Evolutionary conservation across 2,797 vertebrate species (phyloP), one percentile per base, ranked within the genome.

Genomic region (Sebastes trivittatus): DNA sequence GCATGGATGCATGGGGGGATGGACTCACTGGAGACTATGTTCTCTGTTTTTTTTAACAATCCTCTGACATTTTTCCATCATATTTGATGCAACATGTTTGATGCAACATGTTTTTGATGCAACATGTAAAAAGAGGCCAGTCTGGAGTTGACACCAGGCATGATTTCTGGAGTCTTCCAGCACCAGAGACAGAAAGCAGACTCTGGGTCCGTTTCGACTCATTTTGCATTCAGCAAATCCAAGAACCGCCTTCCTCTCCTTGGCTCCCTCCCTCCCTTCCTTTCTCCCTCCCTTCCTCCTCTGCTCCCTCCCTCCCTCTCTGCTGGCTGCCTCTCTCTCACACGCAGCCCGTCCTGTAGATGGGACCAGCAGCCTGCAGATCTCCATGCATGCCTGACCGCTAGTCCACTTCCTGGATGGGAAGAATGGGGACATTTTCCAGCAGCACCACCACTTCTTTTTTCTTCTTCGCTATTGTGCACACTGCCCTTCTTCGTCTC

Each of bases 331-430:
- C 95, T 95, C 82, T 95, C 95, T 95, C 82, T 95, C 96, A 94
- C 96, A 94, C 95, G 80, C 90, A 91, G 94, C 92, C 91, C 89
- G 93, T 94, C 95, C 93, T 93, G 85, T 86, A 84, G 90, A 94
- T 89, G 93, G 92, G 89, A 93, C 88, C 88, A 90, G 92, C n/a
- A 88, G 91, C 87, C 89, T 42, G 38, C 38, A 85, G 81, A 92
- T 69, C 82, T 89, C 91, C 90, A 46, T 71, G 89, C 93, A 82
- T 75, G 93, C 92, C 91, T 94, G 92, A 90, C 92, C 94, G 91
- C 91, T 69, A 87, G 88, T 88, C 89, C 84, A 97, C 97, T 97
- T 97, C 97, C 96, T 97, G 97, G 96, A 95, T 94, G 94, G 94
- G 94, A 95, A 96, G 96, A 95, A 97, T 95, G 96, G 97, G 97